Conservation (phyloP, 92 coral and sea anemone genomes). For the Zoanthus sansibaricus region DNA sequence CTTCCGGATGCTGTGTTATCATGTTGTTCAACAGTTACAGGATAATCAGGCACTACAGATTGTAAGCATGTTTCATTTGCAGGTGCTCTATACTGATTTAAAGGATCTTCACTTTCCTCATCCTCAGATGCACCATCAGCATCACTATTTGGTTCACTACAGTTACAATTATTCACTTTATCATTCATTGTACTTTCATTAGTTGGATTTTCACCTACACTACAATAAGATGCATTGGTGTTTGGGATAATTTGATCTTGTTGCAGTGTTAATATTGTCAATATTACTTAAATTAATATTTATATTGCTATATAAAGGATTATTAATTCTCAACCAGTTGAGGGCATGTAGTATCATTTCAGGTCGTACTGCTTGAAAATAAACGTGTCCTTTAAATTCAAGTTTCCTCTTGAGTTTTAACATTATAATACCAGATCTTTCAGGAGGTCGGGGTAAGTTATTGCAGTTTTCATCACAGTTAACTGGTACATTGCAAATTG, state of each 20-base stretch:
- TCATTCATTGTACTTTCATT: not conserved
- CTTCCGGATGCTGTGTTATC: not conserved
- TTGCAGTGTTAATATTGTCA: constrained; percentile 21
- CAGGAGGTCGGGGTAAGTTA: constrained; percentile 26
- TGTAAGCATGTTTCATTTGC: not conserved
- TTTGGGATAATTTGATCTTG: not conserved
- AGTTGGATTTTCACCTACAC: not conserved
- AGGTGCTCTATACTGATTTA: constrained; percentile 40
- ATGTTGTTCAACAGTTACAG: constrained; percentile 31
- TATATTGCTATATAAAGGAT: constrained; percentile 53
- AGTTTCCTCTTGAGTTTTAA: constrained; percentile 53
- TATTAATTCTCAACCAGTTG: constrained; percentile 59
- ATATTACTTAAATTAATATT: constrained; percentile 44
- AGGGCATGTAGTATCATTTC: constrained; percentile 54
- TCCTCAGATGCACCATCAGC: constrained; percentile 10
- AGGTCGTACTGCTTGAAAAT: constrained; percentile 75
- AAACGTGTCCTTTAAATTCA: constrained; percentile 75
- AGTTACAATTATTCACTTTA: not conserved
- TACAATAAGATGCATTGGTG: not conserved
- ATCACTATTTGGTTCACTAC: constrained; percentile 9
- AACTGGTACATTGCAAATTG: too few species aligned
- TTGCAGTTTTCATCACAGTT: not conserved
- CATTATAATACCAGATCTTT: constrained; percentile 49
- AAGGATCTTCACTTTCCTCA: constrained; percentile 36
- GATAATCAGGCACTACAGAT: too few species aligned